Evolutionary conservation across 1,140 invertebrate species (phyloP), one percentile per base, ranked within the genome.

Genomic region (Drosophila orosa): DNA sequence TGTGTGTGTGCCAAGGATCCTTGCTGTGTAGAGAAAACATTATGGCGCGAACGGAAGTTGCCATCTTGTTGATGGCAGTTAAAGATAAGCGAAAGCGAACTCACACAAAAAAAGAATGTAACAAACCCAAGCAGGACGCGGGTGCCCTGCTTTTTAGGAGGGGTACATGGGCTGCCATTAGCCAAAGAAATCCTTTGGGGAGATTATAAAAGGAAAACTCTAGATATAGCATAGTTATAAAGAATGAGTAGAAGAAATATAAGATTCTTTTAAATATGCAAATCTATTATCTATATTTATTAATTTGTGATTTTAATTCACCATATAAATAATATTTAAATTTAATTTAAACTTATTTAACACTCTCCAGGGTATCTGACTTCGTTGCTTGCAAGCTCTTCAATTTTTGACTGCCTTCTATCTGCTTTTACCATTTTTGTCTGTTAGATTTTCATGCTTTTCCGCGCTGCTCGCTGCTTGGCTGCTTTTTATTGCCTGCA

Each of bases 41-140:
- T 91, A 90, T 91, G 90, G 82, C 85, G 90, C 85, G 90, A 91
- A 91, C 90, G 90, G 90, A 91, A 91, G 90, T 91, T 91, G 90
- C 90, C 90, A 91, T 91, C 90, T 91, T 91, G 90, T 91, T 91
- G 90, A 91, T 91, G 90, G 90, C 90, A 91, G 85, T 91, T 91
- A 91, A 91, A 91, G 90, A 91, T 91, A 91, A 91, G 75, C 79
- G 81, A 81, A 77, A 69, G 55, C 62, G 55, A 85, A 78, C 68
- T 59, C 67, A 66, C 52, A 45, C 19, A 65, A 60, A 74, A 19
- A 65, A 74, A 50, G 9, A 27, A 5, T 15, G 13, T 52, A 52
- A 33, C 19, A 68, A 78, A 57, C 42, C 33, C 48, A 54, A 75
- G 52, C 62, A 78, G 57, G 62, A 74, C 56, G 45, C 66, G 29